Base-by-base conservation (phyloP, 2,888 invertebrate genomes). In the Heteromurus nitidus region DNA sequence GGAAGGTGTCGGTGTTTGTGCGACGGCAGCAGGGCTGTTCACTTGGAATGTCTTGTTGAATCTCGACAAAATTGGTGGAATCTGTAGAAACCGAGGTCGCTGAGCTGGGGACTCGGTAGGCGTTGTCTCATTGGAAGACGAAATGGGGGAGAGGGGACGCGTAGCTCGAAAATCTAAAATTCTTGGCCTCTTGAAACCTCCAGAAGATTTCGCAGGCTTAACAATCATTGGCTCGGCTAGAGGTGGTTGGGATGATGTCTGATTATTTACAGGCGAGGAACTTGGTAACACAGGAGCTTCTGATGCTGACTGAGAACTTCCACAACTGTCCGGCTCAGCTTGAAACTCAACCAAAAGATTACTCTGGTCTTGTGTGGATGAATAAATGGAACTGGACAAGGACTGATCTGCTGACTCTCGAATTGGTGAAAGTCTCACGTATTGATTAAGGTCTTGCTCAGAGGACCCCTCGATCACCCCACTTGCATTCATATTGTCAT, bases 401-500 rank as follows among this genome's bases (percentile, higher is more conserved):
- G 83, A 80, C 3, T 82, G 81, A 79, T 86, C 85, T 11, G 84
- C 80, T 1, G 85, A 82, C 76, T 87, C 85, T 24, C 86, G 58
- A 47, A 87, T 85, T 53, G 87, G 86, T 24, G 86, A 83, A 18
- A 85, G 73, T 65, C 86, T 73, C 28, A 80, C 44, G 18, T 65
- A 80, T 65, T 76, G 82, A 20, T 44, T 47, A 30, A 69, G 47
- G 18, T 80, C 74, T 65, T 70, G 79, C 7, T 79, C 79, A 0
- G 79, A 64, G n/a, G 2, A 28, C 2, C 50, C 85, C 55, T 86
- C 86, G 26, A 86, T 77, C 31, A 88, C 88, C 31, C 91, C 91
- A 87, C 90, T 90, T 3, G 90, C 90, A 87, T 91, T 90, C 91
- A 91, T 91, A 91, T 91, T 89, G 89, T 93, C 93, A 86, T 91